Percentiles rank a stretch among this genome's conserved stretches.
phyloP scores from a whole-genome alignment of 2,888 invertebrate species.

The Lordiphosa andalusiaca region DNA sequence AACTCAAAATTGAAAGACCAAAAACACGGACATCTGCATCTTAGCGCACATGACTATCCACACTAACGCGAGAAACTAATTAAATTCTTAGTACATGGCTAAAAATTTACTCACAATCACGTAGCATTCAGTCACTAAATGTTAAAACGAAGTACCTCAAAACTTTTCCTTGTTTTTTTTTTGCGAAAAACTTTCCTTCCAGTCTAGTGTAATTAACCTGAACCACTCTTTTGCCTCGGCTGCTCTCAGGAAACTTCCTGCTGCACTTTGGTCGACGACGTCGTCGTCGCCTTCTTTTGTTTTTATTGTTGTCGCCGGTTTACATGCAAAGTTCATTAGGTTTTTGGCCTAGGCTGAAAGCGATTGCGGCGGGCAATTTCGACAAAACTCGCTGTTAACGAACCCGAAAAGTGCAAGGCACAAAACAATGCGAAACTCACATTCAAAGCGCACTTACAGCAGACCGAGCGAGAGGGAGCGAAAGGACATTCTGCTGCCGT shows the following conservation, averaged over 20 bases:
- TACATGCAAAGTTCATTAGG: slow-evolving; percentile 72
- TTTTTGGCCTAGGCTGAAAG: slow-evolving; percentile 59
- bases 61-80: too few relatives aligned
- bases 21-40: too few relatives aligned
- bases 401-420: slow-evolving; percentile 52
- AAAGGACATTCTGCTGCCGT: slow-evolving; percentile 42
- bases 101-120: too few relatives aligned
- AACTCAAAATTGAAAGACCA: too few relatives aligned
- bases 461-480: slow-evolving; percentile 3
- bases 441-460: slow-evolving; percentile 21
- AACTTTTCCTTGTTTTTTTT: too few relatives aligned
- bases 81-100: too few relatives aligned
- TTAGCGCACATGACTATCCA: too few relatives aligned
- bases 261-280: slow-evolving; percentile 24
- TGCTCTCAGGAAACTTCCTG: background rate
- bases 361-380: slow-evolving; percentile 35
- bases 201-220: slow-evolving; percentile 1
- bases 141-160: too few relatives aligned
- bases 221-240: too few relatives aligned
- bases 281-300: slow-evolving; percentile 21
- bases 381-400: slow-evolving; percentile 40
- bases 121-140: too few relatives aligned
- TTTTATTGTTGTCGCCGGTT: slow-evolving; percentile 39
- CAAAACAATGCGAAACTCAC: slow-evolving; percentile 26
- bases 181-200: background rate